Conservation (phyloP, 2,797 vertebrate genomes). For the Sphenodon punctatus region DNA sequence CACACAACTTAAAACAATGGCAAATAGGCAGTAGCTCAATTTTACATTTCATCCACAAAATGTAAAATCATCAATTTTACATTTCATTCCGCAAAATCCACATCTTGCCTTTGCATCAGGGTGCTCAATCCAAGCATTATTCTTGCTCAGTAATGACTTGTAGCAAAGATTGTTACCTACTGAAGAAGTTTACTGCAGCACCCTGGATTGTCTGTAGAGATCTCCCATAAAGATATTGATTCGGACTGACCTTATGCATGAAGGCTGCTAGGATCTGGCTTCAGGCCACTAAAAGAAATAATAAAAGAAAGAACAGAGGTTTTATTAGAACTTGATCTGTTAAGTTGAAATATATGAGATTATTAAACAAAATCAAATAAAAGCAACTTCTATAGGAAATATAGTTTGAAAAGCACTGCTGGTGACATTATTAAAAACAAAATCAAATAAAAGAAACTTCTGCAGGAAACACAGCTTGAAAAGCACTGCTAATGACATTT, state of each 20-base stretch:
- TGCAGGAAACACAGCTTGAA: neutral
- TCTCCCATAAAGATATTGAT: neutral
- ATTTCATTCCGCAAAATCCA: neutral
- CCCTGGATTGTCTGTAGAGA: neutral
- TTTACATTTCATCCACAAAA: neutral
- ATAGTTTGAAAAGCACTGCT: neutral
- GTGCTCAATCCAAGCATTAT: neutral
- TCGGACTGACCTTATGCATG: neutral
- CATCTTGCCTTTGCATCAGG: neutral
- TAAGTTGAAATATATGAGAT: neutral
- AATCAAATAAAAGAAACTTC: neutral
- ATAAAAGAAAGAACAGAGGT: neutral
- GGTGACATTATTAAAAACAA: neutral
- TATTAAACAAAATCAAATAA: neutral
- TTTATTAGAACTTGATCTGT: neutral
- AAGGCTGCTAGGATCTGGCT: neutral
- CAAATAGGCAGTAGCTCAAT: neutral
- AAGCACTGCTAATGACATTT: neutral
- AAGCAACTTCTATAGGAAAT: neutral
- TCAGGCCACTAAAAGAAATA: neutral
- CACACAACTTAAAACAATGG: neutral
- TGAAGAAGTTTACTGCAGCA: neutral
- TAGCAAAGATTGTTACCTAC: neutral
- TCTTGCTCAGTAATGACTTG: neutral
- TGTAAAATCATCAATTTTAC: neutral